Evolutionary conservation across 2,113 vertebrate species (phyloP).

Genomic region (Ursus arctos): DNA sequence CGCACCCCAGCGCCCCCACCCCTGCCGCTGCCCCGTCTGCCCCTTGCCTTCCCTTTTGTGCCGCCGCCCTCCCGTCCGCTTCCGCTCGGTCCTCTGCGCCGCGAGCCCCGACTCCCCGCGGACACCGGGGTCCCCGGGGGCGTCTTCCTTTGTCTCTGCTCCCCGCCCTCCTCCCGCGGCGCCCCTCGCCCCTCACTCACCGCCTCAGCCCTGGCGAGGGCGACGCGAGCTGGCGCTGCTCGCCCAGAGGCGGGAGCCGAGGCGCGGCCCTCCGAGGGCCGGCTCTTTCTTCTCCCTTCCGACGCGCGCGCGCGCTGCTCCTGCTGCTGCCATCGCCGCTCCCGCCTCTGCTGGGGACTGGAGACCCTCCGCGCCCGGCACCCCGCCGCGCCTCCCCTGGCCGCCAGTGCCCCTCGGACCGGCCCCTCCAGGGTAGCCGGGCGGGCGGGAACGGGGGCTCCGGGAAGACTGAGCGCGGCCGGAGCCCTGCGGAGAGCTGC

Average conservation of each 20-base stretch:
- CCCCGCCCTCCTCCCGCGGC: conserved; percentile 12
- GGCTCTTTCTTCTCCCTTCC: conserved; percentile 56
- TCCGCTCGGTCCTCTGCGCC: not conserved
- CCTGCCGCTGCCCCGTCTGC: not conserved
- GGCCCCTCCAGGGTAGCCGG: not conserved
- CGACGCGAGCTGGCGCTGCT: not conserved
- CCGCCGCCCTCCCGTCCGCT: not conserved
- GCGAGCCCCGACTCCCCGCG: conserved; percentile 51
- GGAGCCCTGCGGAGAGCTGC: not conserved
- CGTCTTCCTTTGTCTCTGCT: conserved; percentile 79
- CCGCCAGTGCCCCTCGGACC: not conserved
- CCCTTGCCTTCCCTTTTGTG: not conserved
- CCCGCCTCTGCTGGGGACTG: not conserved
- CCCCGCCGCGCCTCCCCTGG: not conserved
- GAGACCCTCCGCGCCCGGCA: not conserved
- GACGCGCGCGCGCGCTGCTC: conserved; percentile 43
- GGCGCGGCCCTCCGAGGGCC: not conserved
- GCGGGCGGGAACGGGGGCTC: not conserved
- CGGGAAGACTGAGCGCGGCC: not conserved
- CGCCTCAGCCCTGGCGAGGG: not conserved
- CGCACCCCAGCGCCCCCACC: not conserved
- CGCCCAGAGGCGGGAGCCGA: not conserved
- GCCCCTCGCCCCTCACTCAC: conserved; percentile 62
- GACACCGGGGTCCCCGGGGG: conserved; percentile 67
- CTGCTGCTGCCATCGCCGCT: conserved; percentile 46